Conservation (phyloP, 2,113 vertebrate genomes). For the Sclerurus mexicanus region DNA sequence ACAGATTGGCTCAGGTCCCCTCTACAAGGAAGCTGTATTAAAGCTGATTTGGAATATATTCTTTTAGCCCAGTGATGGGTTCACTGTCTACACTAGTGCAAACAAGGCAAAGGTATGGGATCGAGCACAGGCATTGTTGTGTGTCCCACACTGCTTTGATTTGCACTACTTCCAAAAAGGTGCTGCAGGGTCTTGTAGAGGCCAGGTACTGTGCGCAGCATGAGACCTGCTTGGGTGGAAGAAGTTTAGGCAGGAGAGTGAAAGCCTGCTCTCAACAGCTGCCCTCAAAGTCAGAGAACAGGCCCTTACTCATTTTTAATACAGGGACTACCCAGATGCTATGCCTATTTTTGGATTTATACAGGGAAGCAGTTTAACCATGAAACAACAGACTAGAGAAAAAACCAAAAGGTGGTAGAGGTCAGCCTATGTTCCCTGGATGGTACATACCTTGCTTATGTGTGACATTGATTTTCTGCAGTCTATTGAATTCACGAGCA, state of each 20-base stretch:
- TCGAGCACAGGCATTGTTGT: not conserved
- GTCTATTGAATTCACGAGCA: constrained; percentile 67
- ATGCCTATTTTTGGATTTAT: not conserved
- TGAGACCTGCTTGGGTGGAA: not conserved
- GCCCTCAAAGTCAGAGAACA: not conserved
- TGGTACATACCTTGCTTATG: constrained; percentile 57
- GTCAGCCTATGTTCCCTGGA: not conserved
- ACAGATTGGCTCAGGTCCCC: not conserved
- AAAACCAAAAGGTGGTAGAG: not conserved
- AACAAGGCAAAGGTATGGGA: not conserved
- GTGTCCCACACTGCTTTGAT: not conserved
- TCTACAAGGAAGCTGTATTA: not conserved
- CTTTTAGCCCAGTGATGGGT: not conserved
- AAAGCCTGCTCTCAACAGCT: not conserved
- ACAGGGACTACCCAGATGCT: not conserved
- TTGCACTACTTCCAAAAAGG: not conserved
- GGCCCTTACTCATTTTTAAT: not conserved
- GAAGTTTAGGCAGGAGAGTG: not conserved
- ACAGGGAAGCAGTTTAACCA: not conserved
- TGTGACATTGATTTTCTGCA: constrained; percentile 69
- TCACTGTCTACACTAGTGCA: not conserved
- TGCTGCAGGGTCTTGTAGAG: not conserved
- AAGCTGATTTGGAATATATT: not conserved
- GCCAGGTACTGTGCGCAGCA: not conserved
- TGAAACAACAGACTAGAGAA: not conserved